phyloP scores from a whole-genome alignment of 2,888 invertebrate species.

The Eledone cirrhosa region DNA sequence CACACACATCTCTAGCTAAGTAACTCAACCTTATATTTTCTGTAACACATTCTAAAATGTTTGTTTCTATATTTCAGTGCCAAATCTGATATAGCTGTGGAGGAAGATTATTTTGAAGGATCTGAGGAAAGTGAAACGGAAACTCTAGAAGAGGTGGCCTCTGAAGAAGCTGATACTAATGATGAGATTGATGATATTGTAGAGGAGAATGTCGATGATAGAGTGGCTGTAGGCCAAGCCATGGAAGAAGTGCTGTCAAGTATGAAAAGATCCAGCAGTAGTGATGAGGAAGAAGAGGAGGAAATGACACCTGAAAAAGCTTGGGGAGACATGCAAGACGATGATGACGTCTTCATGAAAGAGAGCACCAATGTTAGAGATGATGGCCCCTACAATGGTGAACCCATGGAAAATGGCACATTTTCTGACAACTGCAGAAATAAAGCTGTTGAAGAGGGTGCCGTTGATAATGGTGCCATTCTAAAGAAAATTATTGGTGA shows the following conservation, averaged over 20 bases:
- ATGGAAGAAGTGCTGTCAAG: constrained; percentile 54
- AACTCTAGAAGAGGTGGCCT: constrained; percentile 34
- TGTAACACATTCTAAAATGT: no score
- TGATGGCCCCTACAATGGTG: constrained; percentile 8
- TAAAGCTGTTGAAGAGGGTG: constrained; percentile 32
- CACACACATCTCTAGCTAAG: no score
- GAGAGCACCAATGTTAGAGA: constrained; percentile 32
- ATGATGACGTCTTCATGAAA: constrained; percentile 45
- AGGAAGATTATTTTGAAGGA: constrained; percentile 31
- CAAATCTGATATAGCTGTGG: constrained; percentile 43
- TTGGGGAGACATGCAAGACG: constrained; percentile 42
- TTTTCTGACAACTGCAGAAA: constrained; percentile 33
- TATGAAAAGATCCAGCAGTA: constrained; percentile 45
- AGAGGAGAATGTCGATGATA: constrained; percentile 36
- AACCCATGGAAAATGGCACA: background rate
- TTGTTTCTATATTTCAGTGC: background rate
- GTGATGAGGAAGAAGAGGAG: constrained; percentile 35
- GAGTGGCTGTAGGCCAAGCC: constrained; percentile 46
- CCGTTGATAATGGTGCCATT: constrained; percentile 29
- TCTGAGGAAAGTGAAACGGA: constrained; percentile 32
- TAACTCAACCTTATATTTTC: no score
- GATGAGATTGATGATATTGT: constrained; percentile 41
- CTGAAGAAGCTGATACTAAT: constrained; percentile 30
- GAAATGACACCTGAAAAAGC: constrained; percentile 31
- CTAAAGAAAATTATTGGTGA: background rate